Evolutionary conservation across 2,797 vertebrate species (phyloP).

Genomic region (Catharus ustulatus): DNA sequence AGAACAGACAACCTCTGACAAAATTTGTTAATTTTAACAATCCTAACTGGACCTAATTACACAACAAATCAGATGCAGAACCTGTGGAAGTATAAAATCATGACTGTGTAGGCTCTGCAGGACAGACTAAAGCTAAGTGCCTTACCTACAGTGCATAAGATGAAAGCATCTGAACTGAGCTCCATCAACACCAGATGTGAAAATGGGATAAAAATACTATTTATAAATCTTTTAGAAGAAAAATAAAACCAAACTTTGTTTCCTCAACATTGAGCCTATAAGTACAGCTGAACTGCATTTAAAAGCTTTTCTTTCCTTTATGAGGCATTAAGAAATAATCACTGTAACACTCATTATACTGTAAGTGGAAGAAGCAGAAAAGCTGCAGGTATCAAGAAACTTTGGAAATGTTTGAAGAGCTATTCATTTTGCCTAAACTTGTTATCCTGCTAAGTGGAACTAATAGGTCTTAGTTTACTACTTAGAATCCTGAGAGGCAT

Average conservation of each 20-base stretch:
- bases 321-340: neutral
- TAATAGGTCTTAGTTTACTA: neutral
- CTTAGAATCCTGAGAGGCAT: neutral
- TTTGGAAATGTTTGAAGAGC: neutral
- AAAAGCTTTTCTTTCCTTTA: neutral
- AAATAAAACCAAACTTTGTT: neutral
- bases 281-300: neutral
- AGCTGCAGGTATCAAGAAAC: neutral
- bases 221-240: neutral
- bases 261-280: neutral
- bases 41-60: neutral
- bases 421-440: neutral
- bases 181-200: neutral
- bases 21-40: neutral
- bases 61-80: neutral
- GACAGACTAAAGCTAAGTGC: neutral
- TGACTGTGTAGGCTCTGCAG: neutral
- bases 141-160: neutral
- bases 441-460: neutral
- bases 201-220: neutral
- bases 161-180: neutral
- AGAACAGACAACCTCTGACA: neutral
- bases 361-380: neutral
- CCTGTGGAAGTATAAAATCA: fast-evolving
- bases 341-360: neutral